These are phyloP conservation scores for Cygnus buccinator DNA, from an alignment of 2,113 vertebrate genomes.

Conservation along the genomic window DNA sequence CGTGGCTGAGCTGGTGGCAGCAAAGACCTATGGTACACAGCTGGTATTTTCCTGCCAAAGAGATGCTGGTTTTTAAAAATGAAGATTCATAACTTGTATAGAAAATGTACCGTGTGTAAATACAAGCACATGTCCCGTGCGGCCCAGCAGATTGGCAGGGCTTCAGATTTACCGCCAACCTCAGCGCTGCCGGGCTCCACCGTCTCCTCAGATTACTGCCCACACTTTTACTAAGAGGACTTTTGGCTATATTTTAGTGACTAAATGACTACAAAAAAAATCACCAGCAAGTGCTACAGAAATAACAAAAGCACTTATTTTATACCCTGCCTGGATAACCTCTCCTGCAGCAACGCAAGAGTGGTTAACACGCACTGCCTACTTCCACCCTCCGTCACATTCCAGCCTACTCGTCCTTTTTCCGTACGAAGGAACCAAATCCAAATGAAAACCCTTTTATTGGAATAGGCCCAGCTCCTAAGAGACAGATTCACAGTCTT, in stretches of 20 bases:
- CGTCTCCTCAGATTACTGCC: not conserved
- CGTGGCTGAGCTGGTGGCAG: not conserved
- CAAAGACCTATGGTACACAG: not conserved
- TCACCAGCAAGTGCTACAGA: not conserved
- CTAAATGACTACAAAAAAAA: not conserved
- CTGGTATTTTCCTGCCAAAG: not conserved
- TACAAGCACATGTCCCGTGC: not conserved
- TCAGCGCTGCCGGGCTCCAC: not conserved
- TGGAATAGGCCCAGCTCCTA: not conserved
- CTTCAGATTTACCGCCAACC: not conserved
- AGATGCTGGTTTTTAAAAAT: slow-evolving; percentile 5
- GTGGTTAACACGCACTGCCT: not conserved
- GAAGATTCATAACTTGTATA: not conserved
- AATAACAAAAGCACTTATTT: not conserved
- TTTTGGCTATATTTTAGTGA: not conserved
- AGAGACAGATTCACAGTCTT: not conserved
- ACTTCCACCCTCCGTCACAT: rapidly evolving
- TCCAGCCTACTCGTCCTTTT: not conserved
- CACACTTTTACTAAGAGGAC: not conserved
- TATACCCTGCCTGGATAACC: not conserved
- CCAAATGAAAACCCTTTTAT: not conserved
- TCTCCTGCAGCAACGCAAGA: not conserved
- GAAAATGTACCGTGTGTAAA: not conserved
- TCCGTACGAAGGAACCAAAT: not conserved
- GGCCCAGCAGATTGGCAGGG: not conserved